These are phyloP conservation scores for Siderastrea radians DNA, from an alignment of 92 coral and sea anemone species.

Conservation along the genomic window DNA sequence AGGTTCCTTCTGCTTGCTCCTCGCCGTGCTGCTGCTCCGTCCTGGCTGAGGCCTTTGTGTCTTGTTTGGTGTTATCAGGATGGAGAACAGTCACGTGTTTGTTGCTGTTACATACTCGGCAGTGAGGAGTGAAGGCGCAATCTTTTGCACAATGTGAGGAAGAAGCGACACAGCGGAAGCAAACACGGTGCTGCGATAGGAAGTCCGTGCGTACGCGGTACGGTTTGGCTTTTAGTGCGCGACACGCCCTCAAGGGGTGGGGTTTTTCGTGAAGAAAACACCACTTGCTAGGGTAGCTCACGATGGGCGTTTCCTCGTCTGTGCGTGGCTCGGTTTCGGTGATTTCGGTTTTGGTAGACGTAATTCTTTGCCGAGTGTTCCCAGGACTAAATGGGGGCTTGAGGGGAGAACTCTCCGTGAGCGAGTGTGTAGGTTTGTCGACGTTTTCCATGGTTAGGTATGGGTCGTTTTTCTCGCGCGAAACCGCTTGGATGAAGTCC, in stretches of 20 bases:
- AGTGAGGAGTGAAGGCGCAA: conserved; percentile 28
- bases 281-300: conserved; percentile 46
- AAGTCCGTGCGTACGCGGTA: conserved; percentile 17
- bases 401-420: background rate
- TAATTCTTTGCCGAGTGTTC: background rate
- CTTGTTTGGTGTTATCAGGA: conserved; percentile 6
- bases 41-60: background rate
- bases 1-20: conserved; percentile 40
- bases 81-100: conserved; percentile 52
- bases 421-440: background rate
- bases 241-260: conserved; percentile 58
- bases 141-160: conserved; percentile 42
- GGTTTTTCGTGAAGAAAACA: conserved; percentile 58
- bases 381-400: background rate
- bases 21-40: conserved; percentile 34
- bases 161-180: conserved; percentile 62
- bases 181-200: conserved; percentile 40
- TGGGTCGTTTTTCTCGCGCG: conserved; percentile 67
- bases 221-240: conserved; percentile 39
- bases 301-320: conserved; percentile 14
- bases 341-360: conserved; percentile 13
- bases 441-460: conserved; percentile 35
- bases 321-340: conserved; percentile 1
- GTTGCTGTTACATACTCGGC: conserved; percentile 41
- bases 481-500: conserved; percentile 46